phyloP scores from a whole-genome alignment of 2,888 invertebrate genomes.

The Latheticus oryzae region DNA sequence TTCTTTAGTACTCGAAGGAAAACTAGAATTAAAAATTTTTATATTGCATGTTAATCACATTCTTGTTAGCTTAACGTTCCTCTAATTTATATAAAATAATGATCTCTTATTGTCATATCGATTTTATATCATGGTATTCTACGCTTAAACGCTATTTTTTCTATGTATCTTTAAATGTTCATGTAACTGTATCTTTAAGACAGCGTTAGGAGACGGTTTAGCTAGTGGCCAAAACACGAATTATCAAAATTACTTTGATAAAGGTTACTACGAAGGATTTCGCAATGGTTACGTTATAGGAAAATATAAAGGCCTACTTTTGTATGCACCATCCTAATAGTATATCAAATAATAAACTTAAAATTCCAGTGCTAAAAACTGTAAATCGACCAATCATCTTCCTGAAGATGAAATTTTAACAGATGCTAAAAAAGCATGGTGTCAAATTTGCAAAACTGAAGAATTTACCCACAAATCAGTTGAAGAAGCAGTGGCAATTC shows the following conservation, averaged over 20 bases:
- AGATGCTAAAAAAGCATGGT: conserved; percentile 7
- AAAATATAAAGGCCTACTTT: conserved; percentile 63
- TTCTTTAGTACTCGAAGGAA: too few relatives aligned
- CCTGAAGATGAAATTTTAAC: not conserved
- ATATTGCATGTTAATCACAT: too few relatives aligned
- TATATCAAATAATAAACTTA: not conserved
- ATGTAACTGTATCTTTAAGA: too few relatives aligned
- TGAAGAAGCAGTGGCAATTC: too few relatives aligned
- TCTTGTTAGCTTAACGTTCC: too few relatives aligned
- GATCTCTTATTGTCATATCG: not conserved
- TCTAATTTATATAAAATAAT: too few relatives aligned
- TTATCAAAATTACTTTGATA: conserved; percentile 78
- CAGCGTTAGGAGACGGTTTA: conserved; percentile 70
- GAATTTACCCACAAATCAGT: not conserved
- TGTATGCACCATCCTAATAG: conserved; percentile 49
- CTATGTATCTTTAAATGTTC: too few relatives aligned
- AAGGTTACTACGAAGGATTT: conserved; percentile 76
- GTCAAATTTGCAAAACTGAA: conserved; percentile 8
- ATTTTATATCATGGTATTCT: not conserved
- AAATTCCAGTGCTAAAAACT: not conserved
- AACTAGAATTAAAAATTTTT: too few relatives aligned
- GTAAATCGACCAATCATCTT: not conserved
- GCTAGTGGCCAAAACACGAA: conserved; percentile 72
- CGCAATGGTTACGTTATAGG: conserved; percentile 72
- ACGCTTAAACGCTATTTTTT: not conserved